phyloP scores from a whole-genome alignment of 2,888 invertebrate genomes.

The Pachycephus smyrnensis region DNA sequence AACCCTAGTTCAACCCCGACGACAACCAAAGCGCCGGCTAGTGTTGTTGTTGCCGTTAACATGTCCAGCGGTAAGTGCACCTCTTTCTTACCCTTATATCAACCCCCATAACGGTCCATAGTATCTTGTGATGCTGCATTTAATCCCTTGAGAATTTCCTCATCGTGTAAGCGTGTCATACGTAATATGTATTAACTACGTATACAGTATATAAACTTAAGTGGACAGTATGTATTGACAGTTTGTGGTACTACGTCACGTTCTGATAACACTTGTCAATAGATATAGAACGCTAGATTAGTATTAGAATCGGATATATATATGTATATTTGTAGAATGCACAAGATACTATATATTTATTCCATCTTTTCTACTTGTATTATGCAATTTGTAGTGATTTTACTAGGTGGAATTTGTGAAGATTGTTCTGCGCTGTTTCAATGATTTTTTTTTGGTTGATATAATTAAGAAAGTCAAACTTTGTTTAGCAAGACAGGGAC shows the following conservation, averaged over 20 bases:
- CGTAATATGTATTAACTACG: neutral
- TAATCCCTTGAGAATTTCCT: neutral
- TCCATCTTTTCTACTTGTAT: no score
- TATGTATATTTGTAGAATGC: neutral
- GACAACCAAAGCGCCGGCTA: constrained; percentile 27
- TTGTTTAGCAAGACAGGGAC: constrained; percentile 57
- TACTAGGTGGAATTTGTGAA: neutral
- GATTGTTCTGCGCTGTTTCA: neutral
- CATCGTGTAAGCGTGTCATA: neutral
- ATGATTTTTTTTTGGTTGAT: neutral
- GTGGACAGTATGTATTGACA: neutral
- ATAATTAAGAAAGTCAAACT: constrained; percentile 18
- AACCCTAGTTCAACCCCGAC: constrained; percentile 29
- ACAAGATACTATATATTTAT: neutral
- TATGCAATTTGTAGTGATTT: no score
- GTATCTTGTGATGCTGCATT: neutral
- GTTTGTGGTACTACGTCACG: neutral
- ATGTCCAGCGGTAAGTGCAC: constrained; percentile 58
- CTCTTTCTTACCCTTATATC: neutral
- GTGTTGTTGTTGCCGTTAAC: constrained; percentile 42
- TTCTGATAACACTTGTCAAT: neutral
- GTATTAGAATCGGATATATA: neutral
- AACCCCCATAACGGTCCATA: neutral
- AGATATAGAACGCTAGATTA: neutral
- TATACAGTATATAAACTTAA: neutral